Conservation (phyloP, 2,113 vertebrate genomes). For the Marmota flaviventris region DNA sequence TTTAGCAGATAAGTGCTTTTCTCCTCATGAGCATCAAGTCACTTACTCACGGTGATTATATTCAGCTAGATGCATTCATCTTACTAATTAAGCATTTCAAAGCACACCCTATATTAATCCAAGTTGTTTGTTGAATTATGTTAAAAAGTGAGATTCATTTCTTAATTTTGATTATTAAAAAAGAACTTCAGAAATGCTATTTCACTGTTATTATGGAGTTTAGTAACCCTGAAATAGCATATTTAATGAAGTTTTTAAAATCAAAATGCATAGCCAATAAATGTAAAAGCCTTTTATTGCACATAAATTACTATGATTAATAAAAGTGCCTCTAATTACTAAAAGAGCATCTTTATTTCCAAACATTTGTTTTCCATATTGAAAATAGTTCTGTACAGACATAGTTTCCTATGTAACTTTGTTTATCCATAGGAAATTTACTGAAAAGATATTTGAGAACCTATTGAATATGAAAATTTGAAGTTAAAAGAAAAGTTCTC, state of each 20-base stretch:
- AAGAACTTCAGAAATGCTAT: slow-evolving; percentile 3
- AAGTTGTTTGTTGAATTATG: slow-evolving; percentile 49
- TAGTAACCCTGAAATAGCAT: background rate
- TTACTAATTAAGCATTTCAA: slow-evolving; percentile 71
- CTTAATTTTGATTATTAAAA: slow-evolving; percentile 37
- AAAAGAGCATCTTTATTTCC: background rate
- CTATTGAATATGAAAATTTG: slow-evolving; percentile 1
- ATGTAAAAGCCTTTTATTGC: background rate
- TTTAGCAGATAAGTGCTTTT: slow-evolving; percentile 50
- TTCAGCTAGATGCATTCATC: slow-evolving; percentile 60
- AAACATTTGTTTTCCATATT: slow-evolving; percentile 37
- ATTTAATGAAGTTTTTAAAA: slow-evolving; percentile 55
- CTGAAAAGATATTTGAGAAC: background rate
- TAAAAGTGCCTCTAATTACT: background rate
- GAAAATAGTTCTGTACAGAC: background rate
- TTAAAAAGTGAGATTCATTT: slow-evolving; percentile 43
- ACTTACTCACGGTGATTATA: slow-evolving; percentile 44
- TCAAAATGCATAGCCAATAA: slow-evolving; percentile 27
- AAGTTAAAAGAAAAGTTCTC: background rate
- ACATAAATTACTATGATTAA: slow-evolving; percentile 48
- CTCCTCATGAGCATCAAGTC: slow-evolving; percentile 36
- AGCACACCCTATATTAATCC: background rate
- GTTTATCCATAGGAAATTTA: background rate
- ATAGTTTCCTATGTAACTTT: background rate
- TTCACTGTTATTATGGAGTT: background rate